Percentiles rank a stretch among this genome's conserved stretches.
Evolutionary conservation across 2,888 invertebrate genomes (phyloP).

Genomic region (Frankliniella fusca): DNA sequence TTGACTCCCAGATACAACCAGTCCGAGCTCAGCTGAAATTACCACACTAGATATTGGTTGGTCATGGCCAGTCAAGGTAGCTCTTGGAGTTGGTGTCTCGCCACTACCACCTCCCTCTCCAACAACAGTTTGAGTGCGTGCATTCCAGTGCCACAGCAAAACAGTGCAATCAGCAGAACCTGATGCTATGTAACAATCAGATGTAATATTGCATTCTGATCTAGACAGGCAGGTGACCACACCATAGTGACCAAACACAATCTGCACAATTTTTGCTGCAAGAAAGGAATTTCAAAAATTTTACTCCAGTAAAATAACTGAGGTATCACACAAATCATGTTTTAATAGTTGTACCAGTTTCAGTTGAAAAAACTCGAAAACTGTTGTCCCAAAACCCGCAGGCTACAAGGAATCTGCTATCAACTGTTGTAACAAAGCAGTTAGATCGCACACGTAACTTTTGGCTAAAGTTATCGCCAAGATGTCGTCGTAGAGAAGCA

Average conservation of each 20-base stretch:
- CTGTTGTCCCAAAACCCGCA: constrained; percentile 99
- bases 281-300: background rate
- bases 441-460: constrained; percentile 87
- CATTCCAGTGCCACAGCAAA: constrained; percentile 98
- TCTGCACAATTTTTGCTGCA: constrained; percentile 93
- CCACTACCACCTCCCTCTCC: constrained; percentile 69
- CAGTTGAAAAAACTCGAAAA: constrained; percentile 95
- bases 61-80: constrained; percentile 96
- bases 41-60: constrained; percentile 92
- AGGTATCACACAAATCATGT: no score
- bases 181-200: constrained; percentile 97
- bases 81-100: constrained; percentile 90
- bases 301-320: background rate
- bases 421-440: constrained; percentile 97
- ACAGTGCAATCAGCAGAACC: constrained; percentile 98
- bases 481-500: constrained; percentile 74
- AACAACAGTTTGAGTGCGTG: constrained; percentile 92
- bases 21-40: constrained; percentile 94
- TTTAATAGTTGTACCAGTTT: constrained; percentile 64
- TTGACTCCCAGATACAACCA: constrained; percentile 90
- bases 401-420: constrained; percentile 93
- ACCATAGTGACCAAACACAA: constrained; percentile 97
- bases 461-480: constrained; percentile 98
- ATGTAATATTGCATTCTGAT: constrained; percentile 98
- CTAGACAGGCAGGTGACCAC: constrained; percentile 96